Evolutionary conservation across 1,140 invertebrate genomes (phyloP).

Genomic region (Diorhabda sublineata): DNA sequence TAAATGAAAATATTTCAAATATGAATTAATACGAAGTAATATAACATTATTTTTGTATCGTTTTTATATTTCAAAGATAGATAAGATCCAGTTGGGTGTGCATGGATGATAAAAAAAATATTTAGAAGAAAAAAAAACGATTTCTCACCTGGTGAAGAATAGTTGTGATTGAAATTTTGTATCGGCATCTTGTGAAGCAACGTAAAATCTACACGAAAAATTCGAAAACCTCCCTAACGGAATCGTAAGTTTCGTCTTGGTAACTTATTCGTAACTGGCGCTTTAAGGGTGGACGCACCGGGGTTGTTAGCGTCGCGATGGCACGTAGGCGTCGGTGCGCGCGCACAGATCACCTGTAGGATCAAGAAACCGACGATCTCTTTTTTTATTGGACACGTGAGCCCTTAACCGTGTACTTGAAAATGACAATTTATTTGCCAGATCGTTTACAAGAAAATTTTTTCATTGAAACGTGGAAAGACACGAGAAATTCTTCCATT

Average conservation of each 20-base stretch:
- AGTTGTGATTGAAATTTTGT: background rate
- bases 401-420: background rate
- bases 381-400: constrained; percentile 1
- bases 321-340: constrained; percentile 31
- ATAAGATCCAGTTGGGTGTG: too few relatives aligned
- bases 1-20: too few relatives aligned
- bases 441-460: constrained; percentile 3
- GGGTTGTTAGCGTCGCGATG: constrained; percentile 26
- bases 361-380: background rate
- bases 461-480: background rate
- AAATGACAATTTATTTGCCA: background rate
- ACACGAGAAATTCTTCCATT: too few relatives aligned
- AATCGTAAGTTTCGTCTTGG: background rate
- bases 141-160: background rate
- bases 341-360: constrained; percentile 27
- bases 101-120: too few relatives aligned
- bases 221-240: too few relatives aligned
- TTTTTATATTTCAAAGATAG: too few relatives aligned
- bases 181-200: background rate
- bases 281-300: constrained; percentile 16
- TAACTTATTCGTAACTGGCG: constrained; percentile 18
- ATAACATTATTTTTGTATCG: too few relatives aligned
- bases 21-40: too few relatives aligned
- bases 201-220: too few relatives aligned
- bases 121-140: background rate